Evolutionary conservation across 2,113 vertebrate genomes (phyloP), one percentile per base, ranked within the genome.

Genomic region (Carollia perspicillata): DNA sequence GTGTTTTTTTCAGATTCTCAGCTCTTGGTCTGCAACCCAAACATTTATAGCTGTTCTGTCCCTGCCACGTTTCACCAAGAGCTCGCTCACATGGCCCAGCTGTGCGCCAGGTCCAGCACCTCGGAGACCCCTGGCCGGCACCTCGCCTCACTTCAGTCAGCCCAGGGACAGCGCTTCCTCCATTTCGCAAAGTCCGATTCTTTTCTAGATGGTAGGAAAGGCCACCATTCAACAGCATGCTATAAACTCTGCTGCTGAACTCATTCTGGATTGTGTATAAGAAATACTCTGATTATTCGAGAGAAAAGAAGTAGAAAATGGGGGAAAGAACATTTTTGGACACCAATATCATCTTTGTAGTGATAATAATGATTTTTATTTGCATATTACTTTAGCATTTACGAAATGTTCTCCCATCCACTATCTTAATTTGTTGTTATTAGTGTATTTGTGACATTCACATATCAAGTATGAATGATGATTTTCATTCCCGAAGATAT

Each of bases 1-100:
- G 86, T 85, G 71, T 55, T 85, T 84, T 92, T 84, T 97, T 96
- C 96, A 99, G 99, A 98, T 44, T 98, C 98, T 86, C 99, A 99
- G 97, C 96, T 99, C 97, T 96, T 97, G 63, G 98, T 98, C 96
- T 97, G 98, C 90, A 99, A 99, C 95, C 99, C 99, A 84, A 99
- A 98, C 44, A 78, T 99, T 95, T 99, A 99, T 86, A 99, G 99
- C 97, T 99, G 99, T 95, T 99, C 98, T 26, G 98, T 99, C 33
- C 99, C 99, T 3, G 63, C 83, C 33, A 66, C 78, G 2, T 99
- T 99, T 97, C 94, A 88, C 40, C 91, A 72, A 40, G 98, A 99
- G 42, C 98, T 99, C 66, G 42, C 98, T 44, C 98, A 97, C 89
- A 94, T 99, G 95, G 97, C 98, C 72, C 97, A 98, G 92, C 98